Evolutionary conservation across 1,140 invertebrate genomes (phyloP).

Genomic region (Epicauta chinensis): DNA sequence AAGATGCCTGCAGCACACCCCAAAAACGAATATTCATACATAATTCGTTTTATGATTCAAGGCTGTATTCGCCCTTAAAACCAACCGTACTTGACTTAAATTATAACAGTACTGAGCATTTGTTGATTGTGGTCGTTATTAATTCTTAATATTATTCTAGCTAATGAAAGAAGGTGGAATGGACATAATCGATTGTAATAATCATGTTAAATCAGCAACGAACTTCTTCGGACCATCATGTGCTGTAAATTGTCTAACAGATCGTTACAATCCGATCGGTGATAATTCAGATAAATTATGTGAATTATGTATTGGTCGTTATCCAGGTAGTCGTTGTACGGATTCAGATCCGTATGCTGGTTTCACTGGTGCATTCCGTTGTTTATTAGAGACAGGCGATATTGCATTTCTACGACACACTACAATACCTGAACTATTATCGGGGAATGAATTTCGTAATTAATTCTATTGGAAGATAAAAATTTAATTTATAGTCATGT

Average conservation of each 20-base stretch:
- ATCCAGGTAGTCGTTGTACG: slow-evolving; percentile 74
- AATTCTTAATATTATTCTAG: slow-evolving; percentile 45
- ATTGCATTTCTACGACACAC: slow-evolving; percentile 90
- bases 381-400: slow-evolving; percentile 80
- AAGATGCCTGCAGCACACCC: no score
- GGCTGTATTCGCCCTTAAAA: no score
- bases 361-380: slow-evolving; percentile 83
- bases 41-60: no score
- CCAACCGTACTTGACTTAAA: no score
- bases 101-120: no score
- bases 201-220: slow-evolving; percentile 89
- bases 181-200: slow-evolving; percentile 88
- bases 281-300: slow-evolving; percentile 73
- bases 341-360: slow-evolving; percentile 84
- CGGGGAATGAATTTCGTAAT: slow-evolving; percentile 49
- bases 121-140: not conserved
- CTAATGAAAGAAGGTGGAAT: slow-evolving; percentile 74
- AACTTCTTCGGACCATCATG: slow-evolving; percentile 88
- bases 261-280: slow-evolving; percentile 93
- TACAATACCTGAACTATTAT: slow-evolving; percentile 68
- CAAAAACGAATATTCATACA: no score
- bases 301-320: slow-evolving; percentile 72
- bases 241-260: slow-evolving; percentile 84
- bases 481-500: not conserved
- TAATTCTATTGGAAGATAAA: no score